phyloP scores from a whole-genome alignment of 2,113 vertebrate species.

The Hiodon tergisus region DNA sequence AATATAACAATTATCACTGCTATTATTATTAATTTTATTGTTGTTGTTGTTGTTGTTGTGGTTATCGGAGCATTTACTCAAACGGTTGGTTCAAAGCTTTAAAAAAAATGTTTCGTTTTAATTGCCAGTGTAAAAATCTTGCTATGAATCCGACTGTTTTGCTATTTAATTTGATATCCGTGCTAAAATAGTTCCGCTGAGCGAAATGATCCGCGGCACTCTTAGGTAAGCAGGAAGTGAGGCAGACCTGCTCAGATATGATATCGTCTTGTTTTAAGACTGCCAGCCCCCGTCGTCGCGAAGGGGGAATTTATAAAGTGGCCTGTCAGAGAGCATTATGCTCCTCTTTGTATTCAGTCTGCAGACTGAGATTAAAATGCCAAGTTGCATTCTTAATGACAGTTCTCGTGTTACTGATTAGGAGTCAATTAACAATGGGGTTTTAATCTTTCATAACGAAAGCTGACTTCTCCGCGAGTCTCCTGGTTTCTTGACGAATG shows the following conservation, averaged over 20 bases:
- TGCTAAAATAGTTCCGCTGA: constrained; percentile 37
- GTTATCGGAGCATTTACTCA: too few relatives aligned
- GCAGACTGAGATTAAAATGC: constrained; percentile 8
- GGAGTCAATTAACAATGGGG: constrained; percentile 18
- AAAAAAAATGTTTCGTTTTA: too few relatives aligned
- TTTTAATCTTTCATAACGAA: constrained; percentile 9
- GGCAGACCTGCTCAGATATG: not conserved
- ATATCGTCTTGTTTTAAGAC: not conserved
- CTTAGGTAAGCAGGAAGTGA: constrained; percentile 38
- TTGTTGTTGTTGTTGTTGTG: too few relatives aligned
- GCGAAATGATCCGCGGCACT: constrained; percentile 24
- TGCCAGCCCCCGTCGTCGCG: not conserved
- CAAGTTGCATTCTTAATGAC: constrained; percentile 16
- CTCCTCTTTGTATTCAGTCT: constrained; percentile 7
- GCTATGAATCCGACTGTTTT: constrained; percentile 44
- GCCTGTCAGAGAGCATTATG: constrained; percentile 10
- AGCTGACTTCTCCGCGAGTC: not conserved
- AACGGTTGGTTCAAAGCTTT: too few relatives aligned
- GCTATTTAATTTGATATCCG: constrained; percentile 38
- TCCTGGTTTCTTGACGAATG: not conserved
- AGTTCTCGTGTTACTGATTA: constrained; percentile 13
- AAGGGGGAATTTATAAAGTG: not conserved
- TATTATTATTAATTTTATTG: too few relatives aligned
- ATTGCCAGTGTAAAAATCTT: constrained; percentile 25
- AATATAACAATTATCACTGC: too few relatives aligned